Evolutionary conservation across 2,113 vertebrate species (phyloP).

Genomic region (Dromiciops gliroides): DNA sequence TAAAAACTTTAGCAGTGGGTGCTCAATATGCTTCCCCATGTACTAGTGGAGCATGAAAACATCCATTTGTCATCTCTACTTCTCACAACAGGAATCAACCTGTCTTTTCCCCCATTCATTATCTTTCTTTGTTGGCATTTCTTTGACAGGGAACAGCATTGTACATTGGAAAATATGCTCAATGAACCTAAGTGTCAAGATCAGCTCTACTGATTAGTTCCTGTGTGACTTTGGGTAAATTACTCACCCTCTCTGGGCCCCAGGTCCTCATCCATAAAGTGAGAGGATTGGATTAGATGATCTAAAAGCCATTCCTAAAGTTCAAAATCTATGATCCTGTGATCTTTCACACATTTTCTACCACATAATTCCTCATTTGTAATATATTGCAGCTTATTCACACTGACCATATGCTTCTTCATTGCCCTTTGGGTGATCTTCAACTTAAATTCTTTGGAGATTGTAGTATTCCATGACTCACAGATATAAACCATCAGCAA

Average conservation of each 20-base stretch:
- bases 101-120: background rate
- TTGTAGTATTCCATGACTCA: background rate
- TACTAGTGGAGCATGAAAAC: background rate
- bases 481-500: background rate
- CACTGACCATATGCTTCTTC: background rate
- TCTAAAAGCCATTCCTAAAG: background rate
- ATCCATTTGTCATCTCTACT: background rate
- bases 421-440: background rate
- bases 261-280: background rate
- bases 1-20: background rate
- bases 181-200: background rate
- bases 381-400: background rate
- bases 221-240: background rate
- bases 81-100: background rate
- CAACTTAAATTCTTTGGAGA: background rate
- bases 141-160: background rate
- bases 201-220: background rate
- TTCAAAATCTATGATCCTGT: background rate
- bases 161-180: background rate
- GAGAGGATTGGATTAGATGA: background rate
- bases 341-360: background rate
- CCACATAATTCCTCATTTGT: background rate
- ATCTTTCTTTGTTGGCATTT: background rate
- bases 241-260: background rate
- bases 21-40: background rate